Percentiles rank a stretch among this genome's conserved stretches.
Conservation (phyloP, 2,888 invertebrate species). For the Drosophila monieri region DNA sequence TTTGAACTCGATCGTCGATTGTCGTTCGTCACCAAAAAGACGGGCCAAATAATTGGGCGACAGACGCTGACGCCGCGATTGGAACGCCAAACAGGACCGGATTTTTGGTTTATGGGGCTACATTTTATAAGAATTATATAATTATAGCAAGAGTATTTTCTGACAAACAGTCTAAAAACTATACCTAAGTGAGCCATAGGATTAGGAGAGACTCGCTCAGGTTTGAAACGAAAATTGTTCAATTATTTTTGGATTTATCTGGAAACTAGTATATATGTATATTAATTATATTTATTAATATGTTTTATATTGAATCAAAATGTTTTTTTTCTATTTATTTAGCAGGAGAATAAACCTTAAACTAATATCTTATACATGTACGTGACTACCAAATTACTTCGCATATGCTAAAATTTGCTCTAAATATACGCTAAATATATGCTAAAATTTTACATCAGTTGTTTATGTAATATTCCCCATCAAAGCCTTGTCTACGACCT, state of each 20-base stretch:
- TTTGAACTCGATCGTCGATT: constrained; percentile 79
- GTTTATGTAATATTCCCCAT: too few relatives aligned
- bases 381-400: too few relatives aligned
- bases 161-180: background rate
- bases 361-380: too few relatives aligned
- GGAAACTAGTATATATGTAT: too few relatives aligned
- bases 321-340: background rate
- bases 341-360: background rate
- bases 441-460: too few relatives aligned
- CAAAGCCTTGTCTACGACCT: too few relatives aligned
- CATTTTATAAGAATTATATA: background rate
- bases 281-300: background rate
- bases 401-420: too few relatives aligned
- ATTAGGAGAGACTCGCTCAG: too few relatives aligned
- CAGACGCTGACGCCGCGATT: constrained; percentile 41
- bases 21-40: constrained; percentile 58
- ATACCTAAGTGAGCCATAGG: background rate
- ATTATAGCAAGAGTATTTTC: background rate
- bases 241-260: too few relatives aligned
- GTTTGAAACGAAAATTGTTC: too few relatives aligned
- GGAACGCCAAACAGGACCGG: constrained; percentile 1
- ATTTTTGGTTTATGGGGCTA: background rate
- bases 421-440: too few relatives aligned
- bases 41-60: constrained; percentile 48
- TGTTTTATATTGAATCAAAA: background rate